Percentiles rank a stretch among this genome's conserved stretches.
These are phyloP conservation scores for Rhombomys opimus DNA, from an alignment of 2,113 vertebrate species.

Conservation along the genomic window DNA sequence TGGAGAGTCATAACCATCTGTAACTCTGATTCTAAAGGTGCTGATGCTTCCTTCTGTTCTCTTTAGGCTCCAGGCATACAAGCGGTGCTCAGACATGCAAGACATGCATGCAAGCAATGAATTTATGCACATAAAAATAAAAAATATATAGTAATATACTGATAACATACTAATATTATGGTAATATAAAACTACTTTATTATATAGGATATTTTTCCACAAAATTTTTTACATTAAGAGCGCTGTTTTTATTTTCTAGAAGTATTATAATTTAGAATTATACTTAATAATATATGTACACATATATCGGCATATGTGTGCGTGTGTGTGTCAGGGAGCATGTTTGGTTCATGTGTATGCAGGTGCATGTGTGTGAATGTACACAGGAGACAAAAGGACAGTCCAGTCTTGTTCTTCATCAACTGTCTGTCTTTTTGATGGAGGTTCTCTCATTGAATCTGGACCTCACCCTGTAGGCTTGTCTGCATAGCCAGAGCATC, in stretches of 20 bases:
- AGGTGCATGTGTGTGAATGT: neutral
- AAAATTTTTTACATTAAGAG: neutral
- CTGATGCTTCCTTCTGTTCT: neutral
- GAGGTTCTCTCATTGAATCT: neutral
- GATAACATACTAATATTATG: neutral
- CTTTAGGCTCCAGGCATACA: neutral
- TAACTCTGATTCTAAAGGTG: neutral
- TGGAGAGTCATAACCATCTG: neutral
- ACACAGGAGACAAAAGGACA: neutral
- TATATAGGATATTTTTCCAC: neutral
- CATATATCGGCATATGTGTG: neutral
- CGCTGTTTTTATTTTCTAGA: neutral
- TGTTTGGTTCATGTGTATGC: neutral
- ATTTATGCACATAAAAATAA: neutral
- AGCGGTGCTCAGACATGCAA: neutral
- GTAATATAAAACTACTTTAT: neutral
- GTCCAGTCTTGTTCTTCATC: neutral
- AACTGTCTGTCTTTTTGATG: neutral
- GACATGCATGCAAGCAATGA: neutral
- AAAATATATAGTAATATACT: neutral
- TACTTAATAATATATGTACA: neutral
- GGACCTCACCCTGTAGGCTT: too few species aligned
- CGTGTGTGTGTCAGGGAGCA: neutral
- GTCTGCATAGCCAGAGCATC: too few species aligned
- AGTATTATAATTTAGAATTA: neutral